phyloP scores from a whole-genome alignment of 1,140 invertebrate species.

The Colletes gigas region DNA sequence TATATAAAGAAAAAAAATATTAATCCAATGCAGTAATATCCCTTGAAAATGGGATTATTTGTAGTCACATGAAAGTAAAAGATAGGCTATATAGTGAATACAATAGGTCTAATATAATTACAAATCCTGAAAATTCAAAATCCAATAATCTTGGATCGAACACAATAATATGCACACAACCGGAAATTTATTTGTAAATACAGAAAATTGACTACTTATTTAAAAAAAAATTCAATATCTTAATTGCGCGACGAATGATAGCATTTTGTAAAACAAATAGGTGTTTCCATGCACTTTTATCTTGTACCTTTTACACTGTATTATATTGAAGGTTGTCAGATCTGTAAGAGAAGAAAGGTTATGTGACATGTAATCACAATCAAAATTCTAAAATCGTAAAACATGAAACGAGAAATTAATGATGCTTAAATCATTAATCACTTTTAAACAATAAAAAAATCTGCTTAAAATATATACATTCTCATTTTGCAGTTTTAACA shows the following conservation, averaged over 20 bases:
- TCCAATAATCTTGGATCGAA: constrained; percentile 51
- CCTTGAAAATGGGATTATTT: background rate
- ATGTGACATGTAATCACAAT: constrained; percentile 8
- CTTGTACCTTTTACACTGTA: constrained; percentile 58
- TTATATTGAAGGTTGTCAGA: constrained; percentile 69
- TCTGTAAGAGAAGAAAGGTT: constrained; percentile 66
- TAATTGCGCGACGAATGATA: constrained; percentile 37
- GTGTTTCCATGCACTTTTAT: constrained; percentile 42
- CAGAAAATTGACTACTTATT: constrained; percentile 61
- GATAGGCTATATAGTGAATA: constrained; percentile 25
- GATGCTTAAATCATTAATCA: too few relatives aligned
- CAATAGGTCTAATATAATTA: constrained; percentile 39
- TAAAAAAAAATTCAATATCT: constrained; percentile 45
- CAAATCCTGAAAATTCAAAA: constrained; percentile 33
- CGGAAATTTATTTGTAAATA: constrained; percentile 74
- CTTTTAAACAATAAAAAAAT: background rate
- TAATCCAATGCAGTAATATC: background rate
- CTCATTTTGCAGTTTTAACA: background rate
- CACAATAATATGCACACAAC: constrained; percentile 57
- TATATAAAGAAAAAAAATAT: constrained; percentile 6
- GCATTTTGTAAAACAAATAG: constrained; percentile 54
- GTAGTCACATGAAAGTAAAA: constrained; percentile 19
- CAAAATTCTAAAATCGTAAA: background rate
- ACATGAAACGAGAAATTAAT: background rate
- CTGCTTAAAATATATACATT: background rate